Conservation (phyloP, 1,140 invertebrate species). For the Magallana ariakensis region DNA sequence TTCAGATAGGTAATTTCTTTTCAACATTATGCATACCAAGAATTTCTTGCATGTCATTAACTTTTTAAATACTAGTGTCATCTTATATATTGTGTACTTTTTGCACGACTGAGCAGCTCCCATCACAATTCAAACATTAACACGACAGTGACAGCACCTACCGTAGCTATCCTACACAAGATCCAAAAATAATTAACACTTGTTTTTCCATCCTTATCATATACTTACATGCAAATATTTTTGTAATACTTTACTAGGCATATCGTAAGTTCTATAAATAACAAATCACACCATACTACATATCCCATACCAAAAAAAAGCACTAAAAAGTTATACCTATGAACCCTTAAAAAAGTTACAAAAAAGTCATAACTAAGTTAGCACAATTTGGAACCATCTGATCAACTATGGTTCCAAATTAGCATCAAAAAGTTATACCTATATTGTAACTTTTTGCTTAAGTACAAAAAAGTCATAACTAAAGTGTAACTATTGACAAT, state of each 20-base stretch:
- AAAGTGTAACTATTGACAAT: too few species aligned
- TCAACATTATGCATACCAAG: slow-evolving; percentile 1
- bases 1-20: slow-evolving; percentile 4
- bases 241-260: background rate
- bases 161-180: background rate
- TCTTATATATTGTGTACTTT: background rate
- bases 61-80: background rate
- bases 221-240: background rate
- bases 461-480: too few species aligned
- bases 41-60: slow-evolving; percentile 22
- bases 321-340: too few species aligned
- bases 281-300: background rate
- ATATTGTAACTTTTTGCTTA: too few species aligned
- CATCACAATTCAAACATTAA: background rate
- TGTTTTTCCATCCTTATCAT: background rate
- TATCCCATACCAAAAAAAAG: too few species aligned
- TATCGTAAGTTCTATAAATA: background rate
- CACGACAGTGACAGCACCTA: background rate
- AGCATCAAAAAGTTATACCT: too few species aligned
- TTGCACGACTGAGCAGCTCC: slow-evolving; percentile 6
- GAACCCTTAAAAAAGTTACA: too few species aligned
- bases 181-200: background rate
- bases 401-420: too few species aligned
- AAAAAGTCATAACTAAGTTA: too few species aligned
- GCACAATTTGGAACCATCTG: too few species aligned